Evolutionary conservation across 2,797 vertebrate genomes (phyloP).

Genomic region (Hippopotamyrus pictus): DNA sequence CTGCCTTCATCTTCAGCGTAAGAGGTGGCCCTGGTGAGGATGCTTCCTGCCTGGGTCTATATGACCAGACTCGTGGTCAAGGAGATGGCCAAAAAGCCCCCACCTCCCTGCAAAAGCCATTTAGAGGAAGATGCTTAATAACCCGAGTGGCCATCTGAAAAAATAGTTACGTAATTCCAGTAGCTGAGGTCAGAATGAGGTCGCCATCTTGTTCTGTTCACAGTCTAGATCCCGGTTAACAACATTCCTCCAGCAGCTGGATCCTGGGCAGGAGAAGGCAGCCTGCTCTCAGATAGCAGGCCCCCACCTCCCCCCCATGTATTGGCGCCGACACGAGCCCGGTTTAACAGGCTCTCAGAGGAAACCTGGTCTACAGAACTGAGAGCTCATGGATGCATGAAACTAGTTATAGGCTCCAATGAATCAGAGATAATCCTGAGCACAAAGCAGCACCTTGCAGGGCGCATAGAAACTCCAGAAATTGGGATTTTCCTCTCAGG

Average conservation of each 20-base stretch:
- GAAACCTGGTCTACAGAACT: not conserved
- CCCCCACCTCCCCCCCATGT: not conserved
- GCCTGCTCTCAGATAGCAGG: not conserved
- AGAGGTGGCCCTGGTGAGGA: not conserved
- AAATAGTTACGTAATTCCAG: not conserved
- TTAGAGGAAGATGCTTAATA: not conserved
- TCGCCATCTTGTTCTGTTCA: not conserved
- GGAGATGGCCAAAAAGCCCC: not conserved
- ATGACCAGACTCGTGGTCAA: not conserved
- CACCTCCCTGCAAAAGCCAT: constrained; percentile 11
- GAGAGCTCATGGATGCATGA: not conserved
- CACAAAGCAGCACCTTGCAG: not conserved
- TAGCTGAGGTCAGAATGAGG: not conserved
- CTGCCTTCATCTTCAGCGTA: not conserved
- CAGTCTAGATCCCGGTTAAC: not conserved
- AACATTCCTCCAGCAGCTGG: not conserved
- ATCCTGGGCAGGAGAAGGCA: not conserved
- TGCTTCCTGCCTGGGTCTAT: not conserved
- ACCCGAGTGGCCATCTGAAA: not conserved
- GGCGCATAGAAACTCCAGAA: not conserved
- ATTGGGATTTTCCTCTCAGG: not conserved
- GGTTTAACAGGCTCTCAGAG: not conserved
- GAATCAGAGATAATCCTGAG: not conserved
- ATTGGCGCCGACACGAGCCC: not conserved
- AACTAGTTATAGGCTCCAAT: not conserved